These are phyloP conservation scores for Clunio marinus DNA, from an alignment of 2,888 invertebrate genomes.

Conservation along the genomic window DNA sequence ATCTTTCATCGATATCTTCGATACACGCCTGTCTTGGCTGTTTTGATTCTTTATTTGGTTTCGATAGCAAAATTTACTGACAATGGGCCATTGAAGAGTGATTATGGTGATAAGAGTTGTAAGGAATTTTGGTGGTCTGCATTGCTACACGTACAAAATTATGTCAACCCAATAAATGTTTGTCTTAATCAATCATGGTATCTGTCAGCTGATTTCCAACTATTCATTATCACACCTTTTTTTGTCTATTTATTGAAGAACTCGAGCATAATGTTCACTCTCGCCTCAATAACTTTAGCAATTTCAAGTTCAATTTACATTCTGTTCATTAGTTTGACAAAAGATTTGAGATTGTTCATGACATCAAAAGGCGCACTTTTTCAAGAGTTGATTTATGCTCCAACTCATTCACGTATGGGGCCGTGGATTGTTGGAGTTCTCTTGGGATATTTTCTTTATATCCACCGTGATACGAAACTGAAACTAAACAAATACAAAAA, in stretches of 20 bases:
- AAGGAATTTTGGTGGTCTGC: slow-evolving; percentile 53
- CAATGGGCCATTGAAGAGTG: slow-evolving; percentile 54
- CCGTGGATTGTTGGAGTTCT: slow-evolving; percentile 48
- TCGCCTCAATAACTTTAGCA: slow-evolving; percentile 44
- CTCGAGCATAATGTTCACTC: background rate
- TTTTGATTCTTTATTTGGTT: slow-evolving; percentile 53
- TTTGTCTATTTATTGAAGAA: slow-evolving; percentile 53
- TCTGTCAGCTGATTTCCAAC: slow-evolving; percentile 57
- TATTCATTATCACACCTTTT: slow-evolving; percentile 56
- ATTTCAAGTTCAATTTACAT: background rate
- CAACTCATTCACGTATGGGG: slow-evolving; percentile 49
- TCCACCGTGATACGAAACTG: background rate
- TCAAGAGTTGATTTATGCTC: slow-evolving; percentile 50
- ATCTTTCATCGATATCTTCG: slow-evolving; percentile 52
- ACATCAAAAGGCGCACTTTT: no score
- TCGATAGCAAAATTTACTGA: slow-evolving; percentile 53
- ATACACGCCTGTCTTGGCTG: slow-evolving; percentile 56
- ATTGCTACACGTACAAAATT: slow-evolving; percentile 54
- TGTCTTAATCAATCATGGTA: slow-evolving; percentile 59
- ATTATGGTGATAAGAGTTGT: slow-evolving; percentile 44
- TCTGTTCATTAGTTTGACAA: background rate
- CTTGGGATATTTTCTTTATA: background rate
- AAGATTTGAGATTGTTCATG: background rate
- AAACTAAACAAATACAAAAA: background rate
- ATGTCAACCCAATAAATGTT: slow-evolving; percentile 47